Conservation (phyloP, 2,113 vertebrate genomes). For the Tyto alba region DNA sequence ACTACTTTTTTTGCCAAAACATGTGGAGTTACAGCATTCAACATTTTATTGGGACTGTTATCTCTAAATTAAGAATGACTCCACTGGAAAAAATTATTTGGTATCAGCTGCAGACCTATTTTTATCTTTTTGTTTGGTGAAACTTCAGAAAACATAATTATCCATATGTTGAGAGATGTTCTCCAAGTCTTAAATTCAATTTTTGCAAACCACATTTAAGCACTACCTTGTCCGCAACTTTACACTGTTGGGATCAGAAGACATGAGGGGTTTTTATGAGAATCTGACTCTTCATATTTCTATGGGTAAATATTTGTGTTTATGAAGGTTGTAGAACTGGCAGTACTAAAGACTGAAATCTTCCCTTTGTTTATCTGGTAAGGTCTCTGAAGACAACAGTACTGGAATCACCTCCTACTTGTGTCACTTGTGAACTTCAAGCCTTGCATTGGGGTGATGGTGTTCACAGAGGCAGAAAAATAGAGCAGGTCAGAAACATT, state of each 20-base stretch:
- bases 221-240: background rate
- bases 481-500: constrained; percentile 23
- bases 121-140: constrained; percentile 61
- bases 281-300: constrained; percentile 9
- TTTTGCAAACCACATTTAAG: constrained; percentile 22
- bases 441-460: background rate
- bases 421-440: background rate
- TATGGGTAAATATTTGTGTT: constrained; percentile 31
- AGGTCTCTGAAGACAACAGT: background rate
- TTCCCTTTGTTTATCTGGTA: constrained; percentile 11
- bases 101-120: constrained; percentile 56
- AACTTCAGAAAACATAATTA: constrained; percentile 51
- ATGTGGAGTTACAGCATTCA: constrained; percentile 55
- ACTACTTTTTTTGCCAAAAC: constrained; percentile 65
- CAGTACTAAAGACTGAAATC: background rate
- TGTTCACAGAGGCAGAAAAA: background rate
- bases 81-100: constrained; percentile 51
- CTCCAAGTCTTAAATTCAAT: constrained; percentile 24
- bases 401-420: background rate
- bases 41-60: constrained; percentile 59
- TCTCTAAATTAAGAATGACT: constrained; percentile 61
- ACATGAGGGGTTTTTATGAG: background rate
- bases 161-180: background rate
- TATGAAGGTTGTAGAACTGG: constrained; percentile 26
- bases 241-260: background rate